phyloP scores from a whole-genome alignment of 2,797 vertebrate genomes.

The Danio choprae region DNA sequence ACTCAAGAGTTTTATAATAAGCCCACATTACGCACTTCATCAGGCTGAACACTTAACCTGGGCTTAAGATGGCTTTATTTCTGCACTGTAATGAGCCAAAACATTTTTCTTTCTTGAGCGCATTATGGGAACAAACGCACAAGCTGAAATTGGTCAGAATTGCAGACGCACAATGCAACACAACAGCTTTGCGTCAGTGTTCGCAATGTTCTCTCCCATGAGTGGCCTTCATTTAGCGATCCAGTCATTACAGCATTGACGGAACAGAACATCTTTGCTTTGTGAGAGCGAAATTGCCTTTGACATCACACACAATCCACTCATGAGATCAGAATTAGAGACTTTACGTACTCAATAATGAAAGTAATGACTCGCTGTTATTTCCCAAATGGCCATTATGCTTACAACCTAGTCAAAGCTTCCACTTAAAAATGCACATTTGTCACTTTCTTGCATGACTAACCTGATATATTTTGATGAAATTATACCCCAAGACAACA shows the following conservation, averaged over 20 bases:
- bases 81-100: conserved; percentile 30
- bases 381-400: conserved; percentile 3
- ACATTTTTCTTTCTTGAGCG: not conserved
- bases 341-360: not conserved
- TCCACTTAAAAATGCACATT: not conserved
- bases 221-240: conserved; percentile 31
- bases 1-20: conserved; percentile 45
- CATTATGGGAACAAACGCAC: conserved; percentile 6
- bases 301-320: conserved; percentile 27
- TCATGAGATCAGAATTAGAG: conserved; percentile 23
- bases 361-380: conserved; percentile 31
- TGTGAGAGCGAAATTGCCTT: conserved; percentile 3
- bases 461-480: not conserved
- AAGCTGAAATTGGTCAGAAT: not conserved
- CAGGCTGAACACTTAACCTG: conserved; percentile 42
- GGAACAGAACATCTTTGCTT: conserved; percentile 4
- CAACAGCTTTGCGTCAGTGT: conserved; percentile 27
- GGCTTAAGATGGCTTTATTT: conserved; percentile 41
- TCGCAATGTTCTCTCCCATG: conserved; percentile 18
- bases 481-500: conserved; percentile 1
- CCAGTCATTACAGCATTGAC: conserved; percentile 29
- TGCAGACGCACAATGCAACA: conserved; percentile 10
- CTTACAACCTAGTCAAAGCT: conserved; percentile 6
- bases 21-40: conserved; percentile 33
- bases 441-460: not conserved